Conservation (phyloP, 92 coral and sea anemone genomes). For the Epizoanthus scotinus region DNA sequence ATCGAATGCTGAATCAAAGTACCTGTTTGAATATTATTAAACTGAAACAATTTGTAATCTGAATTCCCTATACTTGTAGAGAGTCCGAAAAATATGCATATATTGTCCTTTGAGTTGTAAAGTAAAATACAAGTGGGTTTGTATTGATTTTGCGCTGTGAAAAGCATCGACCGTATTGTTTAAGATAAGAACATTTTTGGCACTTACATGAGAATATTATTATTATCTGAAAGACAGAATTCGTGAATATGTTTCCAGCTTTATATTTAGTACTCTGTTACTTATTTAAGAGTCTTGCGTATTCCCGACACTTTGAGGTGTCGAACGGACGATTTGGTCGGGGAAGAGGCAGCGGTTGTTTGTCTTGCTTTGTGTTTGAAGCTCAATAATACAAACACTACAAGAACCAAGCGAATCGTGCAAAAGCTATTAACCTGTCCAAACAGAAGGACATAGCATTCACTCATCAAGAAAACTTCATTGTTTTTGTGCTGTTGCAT, state of each 20-base stretch:
- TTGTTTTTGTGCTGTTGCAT: background rate
- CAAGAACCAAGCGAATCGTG: background rate
- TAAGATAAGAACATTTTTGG: background rate
- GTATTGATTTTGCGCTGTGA: background rate
- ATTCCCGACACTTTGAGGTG: background rate
- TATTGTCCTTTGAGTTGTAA: background rate
- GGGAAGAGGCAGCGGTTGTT: background rate
- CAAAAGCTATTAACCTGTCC: background rate
- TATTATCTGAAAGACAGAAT: background rate
- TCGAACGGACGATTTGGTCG: background rate
- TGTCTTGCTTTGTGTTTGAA: conserved; percentile 2
- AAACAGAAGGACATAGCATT: background rate
- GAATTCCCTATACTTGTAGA: too few species aligned
- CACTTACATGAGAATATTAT: background rate
- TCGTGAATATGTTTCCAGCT: background rate
- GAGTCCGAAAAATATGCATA: too few species aligned
- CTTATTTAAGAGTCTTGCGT: background rate
- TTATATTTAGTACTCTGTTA: background rate
- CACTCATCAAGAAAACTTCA: background rate
- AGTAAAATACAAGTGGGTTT: background rate
- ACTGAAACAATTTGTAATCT: too few species aligned
- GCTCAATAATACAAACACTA: background rate
- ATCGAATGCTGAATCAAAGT: too few species aligned
- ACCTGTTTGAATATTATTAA: too few species aligned
- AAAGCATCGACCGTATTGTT: background rate